A percentile compares a stretch with the other conserved stretches of the same genome.
These are phyloP conservation scores for Neopelma chrysocephalum DNA, from an alignment of 2,797 vertebrate genomes.

Conservation along the genomic window DNA sequence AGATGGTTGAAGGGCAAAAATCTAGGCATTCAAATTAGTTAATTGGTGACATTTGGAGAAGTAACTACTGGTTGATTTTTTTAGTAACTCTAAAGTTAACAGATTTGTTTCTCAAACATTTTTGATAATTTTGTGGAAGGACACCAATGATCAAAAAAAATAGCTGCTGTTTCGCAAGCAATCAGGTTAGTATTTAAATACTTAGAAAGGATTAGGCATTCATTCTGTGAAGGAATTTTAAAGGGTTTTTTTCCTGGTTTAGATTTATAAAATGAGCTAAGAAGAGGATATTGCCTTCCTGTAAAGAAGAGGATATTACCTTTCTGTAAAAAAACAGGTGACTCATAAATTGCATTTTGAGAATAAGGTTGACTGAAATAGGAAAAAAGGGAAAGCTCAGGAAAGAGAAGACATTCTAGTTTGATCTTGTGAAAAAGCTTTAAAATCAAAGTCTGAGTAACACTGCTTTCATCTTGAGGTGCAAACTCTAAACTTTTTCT, in stretches of 20 bases:
- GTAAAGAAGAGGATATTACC: not conserved
- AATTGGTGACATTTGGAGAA: conserved; percentile 10
- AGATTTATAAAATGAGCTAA: not conserved
- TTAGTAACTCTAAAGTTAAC: not conserved
- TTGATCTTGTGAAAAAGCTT: conserved; percentile 7
- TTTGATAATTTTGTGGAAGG: not conserved
- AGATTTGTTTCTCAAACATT: not conserved
- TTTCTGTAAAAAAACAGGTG: not conserved
- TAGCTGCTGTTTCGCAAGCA: not conserved
- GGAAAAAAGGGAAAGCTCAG: not conserved
- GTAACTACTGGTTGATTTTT: not conserved
- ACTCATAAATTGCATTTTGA: conserved; percentile 30
- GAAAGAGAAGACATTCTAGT: not conserved
- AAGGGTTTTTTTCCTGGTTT: not conserved
- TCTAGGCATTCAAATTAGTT: not conserved
- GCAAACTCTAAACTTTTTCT: not conserved
- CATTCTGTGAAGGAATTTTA: not conserved
- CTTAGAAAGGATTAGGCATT: not conserved
- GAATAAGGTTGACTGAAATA: conserved; percentile 8
- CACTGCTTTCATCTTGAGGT: conserved; percentile 15
- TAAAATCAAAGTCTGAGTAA: conserved; percentile 22
- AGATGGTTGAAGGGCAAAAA: conserved; percentile 38
- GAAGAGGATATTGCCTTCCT: not conserved
- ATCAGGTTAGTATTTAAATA: not conserved
- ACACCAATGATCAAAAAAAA: not conserved